A percentile compares a stretch with the other conserved stretches of the same genome.
Conservation (phyloP, 2,888 invertebrate genomes). For the Candidula unifasciata region DNA sequence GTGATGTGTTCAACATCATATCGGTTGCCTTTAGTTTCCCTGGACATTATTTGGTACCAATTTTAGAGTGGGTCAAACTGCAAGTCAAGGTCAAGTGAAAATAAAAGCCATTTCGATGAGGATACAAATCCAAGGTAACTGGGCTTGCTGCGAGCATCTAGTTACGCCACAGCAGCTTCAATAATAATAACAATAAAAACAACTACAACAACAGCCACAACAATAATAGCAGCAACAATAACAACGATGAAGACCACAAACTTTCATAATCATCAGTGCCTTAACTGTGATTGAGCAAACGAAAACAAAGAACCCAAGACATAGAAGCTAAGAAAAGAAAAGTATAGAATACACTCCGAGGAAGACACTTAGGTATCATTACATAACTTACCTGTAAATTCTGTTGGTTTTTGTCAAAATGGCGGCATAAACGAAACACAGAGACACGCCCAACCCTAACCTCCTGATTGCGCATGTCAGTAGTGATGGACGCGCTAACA, state of each 20-base stretch:
- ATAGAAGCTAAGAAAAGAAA: background rate
- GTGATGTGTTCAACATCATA: no score
- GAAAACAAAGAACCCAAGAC: background rate
- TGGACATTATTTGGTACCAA: no score
- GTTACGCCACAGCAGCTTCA: no score
- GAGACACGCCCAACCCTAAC: slow-evolving; percentile 85
- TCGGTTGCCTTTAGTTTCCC: no score
- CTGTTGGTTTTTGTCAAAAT: slow-evolving; percentile 87
- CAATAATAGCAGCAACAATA: background rate
- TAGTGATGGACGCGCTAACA: slow-evolving; percentile 84
- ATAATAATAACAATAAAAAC: no score
- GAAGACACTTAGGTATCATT: no score
- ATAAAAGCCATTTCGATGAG: no score
- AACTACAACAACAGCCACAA: no score
- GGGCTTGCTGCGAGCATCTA: no score
- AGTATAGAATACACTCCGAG: background rate
- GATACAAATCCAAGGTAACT: no score
- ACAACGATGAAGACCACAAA: background rate
- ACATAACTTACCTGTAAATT: slow-evolving; percentile 79
- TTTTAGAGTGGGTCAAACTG: no score
- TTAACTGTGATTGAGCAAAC: background rate
- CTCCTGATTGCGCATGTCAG: slow-evolving; percentile 83
- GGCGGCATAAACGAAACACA: slow-evolving; percentile 87
- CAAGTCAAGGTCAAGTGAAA: no score
- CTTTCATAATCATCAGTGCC: background rate